phyloP scores from a whole-genome alignment of 2,113 vertebrate species.

The Pampusana beccarii region DNA sequence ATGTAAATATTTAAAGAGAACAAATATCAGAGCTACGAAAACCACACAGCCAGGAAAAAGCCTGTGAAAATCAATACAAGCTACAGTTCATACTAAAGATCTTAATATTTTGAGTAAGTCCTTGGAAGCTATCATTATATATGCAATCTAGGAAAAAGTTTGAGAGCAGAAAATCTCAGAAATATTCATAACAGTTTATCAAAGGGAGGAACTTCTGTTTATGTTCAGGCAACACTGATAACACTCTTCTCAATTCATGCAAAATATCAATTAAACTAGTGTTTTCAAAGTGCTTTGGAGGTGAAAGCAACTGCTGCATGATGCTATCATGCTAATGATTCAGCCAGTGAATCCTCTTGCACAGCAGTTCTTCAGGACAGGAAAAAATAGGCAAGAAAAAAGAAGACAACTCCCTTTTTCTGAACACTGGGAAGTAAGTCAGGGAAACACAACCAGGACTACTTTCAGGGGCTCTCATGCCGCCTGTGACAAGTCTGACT shows the following conservation, averaged over 20 bases:
- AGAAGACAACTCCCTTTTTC: rapidly evolving
- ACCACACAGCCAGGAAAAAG: not conserved
- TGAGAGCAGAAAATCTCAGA: not conserved
- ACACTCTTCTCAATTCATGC: not conserved
- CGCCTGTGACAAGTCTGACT: rapidly evolving
- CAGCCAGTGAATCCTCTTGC: not conserved
- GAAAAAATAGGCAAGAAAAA: not conserved
- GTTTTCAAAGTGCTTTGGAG: not conserved
- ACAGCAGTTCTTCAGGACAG: not conserved
- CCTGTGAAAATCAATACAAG: not conserved
- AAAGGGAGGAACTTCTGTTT: not conserved
- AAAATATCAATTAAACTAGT: not conserved
- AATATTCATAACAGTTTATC: not conserved
- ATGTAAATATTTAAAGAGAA: not conserved
- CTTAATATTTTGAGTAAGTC: not conserved
- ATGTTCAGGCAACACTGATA: not conserved
- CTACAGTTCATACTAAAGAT: not conserved
- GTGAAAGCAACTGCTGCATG: not conserved
- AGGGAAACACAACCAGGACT: not conserved
- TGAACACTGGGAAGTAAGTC: not conserved
- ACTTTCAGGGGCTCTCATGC: rapidly evolving
- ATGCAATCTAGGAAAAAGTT: not conserved
- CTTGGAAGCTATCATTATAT: not conserved
- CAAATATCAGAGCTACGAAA: not conserved
- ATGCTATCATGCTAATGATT: not conserved